Base-by-base conservation (phyloP, 2,113 vertebrate genomes). In the Scolopax mira region DNA sequence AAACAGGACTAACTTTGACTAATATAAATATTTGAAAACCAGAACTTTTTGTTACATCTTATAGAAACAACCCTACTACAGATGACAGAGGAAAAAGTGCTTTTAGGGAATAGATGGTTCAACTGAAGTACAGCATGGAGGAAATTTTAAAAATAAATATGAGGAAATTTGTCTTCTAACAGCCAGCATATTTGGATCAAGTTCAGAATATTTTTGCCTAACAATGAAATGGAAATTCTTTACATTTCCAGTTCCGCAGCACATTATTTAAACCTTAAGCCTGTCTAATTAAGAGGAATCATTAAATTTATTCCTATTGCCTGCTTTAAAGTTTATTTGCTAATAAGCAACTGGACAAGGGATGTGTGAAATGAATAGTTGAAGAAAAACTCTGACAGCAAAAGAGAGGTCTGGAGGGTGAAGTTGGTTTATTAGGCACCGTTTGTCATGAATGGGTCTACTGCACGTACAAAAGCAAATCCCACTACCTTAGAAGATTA, bases 401-500 rank as follows among this genome's bases (percentile, higher is more conserved):
- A 96, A 97, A 97, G 97, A 96, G 77, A 97, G 97, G 97, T 97
- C 96, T 93, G 90, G 81, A 95, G 93, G 98, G 96, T 96, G 95
- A 98, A 96, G 98, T 94, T 96, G 95, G 97, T 98, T 98, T 98
- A 98, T 98, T 98, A 97, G 98, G 97, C 98, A 97, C 97, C 67
- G 94, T 97, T 98, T 98, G 97, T 97, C 97, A 96, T 95, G 95
- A 98, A 98, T 98, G 96, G 97, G 96, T 96, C 91, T 96, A 81
- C 89, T 96, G 96, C 97, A 97, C 65, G 84, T 96, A 98, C 97
- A 98, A 98, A 98, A 98, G 97, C 96, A 98, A 98, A 98, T 98
- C 98, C 97, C 92, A 94, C 97, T 98, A 98, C 98, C 98, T 98
- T 98, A 97, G 97, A 98, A 98, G 98, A 98, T 98, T 98, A 98